Evolutionary conservation across 2,797 vertebrate genomes (phyloP), one percentile per base, ranked within the genome.

Genomic region (Erpetoichthys calabaricus): DNA sequence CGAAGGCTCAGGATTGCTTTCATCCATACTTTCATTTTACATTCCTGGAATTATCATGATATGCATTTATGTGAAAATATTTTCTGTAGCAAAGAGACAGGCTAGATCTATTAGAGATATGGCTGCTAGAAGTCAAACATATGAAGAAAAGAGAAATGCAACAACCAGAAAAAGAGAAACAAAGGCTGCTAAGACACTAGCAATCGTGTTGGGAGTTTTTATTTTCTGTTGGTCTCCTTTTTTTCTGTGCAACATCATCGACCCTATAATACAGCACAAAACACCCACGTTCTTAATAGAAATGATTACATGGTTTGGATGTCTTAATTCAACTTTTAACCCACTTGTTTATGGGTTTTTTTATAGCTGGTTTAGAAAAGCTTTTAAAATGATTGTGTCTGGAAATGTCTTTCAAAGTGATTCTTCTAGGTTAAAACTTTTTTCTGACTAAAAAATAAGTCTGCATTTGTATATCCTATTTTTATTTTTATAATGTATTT

Each of bases 161-260:
- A 46, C 6, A 4, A 47, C 42, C 6, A 60, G 9, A n/a, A 49
- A 43, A 60, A 56, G 59, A 44, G 59, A 60, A 53, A 51, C 25
- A 42, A 60, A 57, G 45, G 59, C 59, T 42, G 59, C 59, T 8
- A 60, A 60, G 41, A 57, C 59, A 3, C 42, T 60, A 25, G 59
- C 54, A n/a, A 60, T 56, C n/a, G 56, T 60, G 46, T 50, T 60
- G 54, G 59, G 59, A 2, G 47, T 60, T 10, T 60, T 56, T 46
- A 25, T 60, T 45, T 44, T 60, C 5, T 60, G 54, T n/a, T 60
- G 59, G 59, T 52, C 56, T 50, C 59, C 59, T 6, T 60, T 56
- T 45, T 60, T 56, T 45, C 45, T 56, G n/a, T 50, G 47, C 9
- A 51, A 56, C 49, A 44, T 57, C 7, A 51, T 60, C 7, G 54